Evolutionary conservation across 2,888 invertebrate species (phyloP).

Genomic region (Caenorhabditis afra): DNA sequence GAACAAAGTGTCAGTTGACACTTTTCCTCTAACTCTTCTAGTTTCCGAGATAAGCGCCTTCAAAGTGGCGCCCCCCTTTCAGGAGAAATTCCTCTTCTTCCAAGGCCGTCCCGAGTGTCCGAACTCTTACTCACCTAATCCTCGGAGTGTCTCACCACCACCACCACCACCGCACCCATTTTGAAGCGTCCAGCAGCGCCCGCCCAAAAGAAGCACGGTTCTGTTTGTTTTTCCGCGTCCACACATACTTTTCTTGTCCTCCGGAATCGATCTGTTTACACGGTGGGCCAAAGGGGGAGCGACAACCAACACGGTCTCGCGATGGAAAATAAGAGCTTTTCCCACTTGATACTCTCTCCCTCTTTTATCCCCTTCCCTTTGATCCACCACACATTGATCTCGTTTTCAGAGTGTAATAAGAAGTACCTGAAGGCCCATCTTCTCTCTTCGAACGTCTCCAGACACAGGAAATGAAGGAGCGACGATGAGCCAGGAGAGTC

Average conservation of each 20-base stretch:
- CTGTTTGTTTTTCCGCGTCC: conserved; percentile 48
- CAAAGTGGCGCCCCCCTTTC: too few species aligned
- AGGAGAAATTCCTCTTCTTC: background rate
- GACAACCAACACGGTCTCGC: too few species aligned
- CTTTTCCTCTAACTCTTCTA: too few species aligned
- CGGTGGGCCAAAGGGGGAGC: background rate
- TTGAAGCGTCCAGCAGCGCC: background rate
- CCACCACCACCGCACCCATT: conserved; percentile 2
- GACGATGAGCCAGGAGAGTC: background rate
- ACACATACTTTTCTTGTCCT: conserved; percentile 2
- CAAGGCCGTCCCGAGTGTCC: background rate
- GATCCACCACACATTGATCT: too few species aligned
- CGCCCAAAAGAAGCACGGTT: conserved; percentile 9
- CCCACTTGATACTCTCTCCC: background rate
- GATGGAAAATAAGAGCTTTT: background rate
- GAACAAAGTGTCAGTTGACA: too few species aligned
- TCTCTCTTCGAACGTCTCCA: too few species aligned
- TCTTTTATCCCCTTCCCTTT: background rate
- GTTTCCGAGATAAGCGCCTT: too few species aligned
- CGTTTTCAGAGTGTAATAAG: too few species aligned
- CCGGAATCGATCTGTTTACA: conserved; percentile 57
- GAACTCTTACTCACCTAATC: conserved; percentile 3
- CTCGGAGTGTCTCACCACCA: background rate
- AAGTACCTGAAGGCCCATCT: too few species aligned
- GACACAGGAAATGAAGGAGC: too few species aligned